Base-by-base conservation (phyloP, 2,888 invertebrate genomes). In the Nomada fucata region DNA sequence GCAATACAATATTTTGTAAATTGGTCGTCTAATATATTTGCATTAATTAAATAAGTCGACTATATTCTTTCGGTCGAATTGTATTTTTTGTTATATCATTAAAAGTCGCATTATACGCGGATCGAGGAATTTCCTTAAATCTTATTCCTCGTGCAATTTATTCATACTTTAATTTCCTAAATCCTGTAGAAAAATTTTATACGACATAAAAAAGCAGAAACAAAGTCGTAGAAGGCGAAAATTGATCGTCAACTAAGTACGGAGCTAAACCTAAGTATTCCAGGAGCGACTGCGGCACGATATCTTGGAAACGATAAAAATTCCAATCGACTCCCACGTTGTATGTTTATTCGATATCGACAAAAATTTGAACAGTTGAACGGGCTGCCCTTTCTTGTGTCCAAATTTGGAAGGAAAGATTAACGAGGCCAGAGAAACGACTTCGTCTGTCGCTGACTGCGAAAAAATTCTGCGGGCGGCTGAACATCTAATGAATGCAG, bases 401-500 rank as follows among this genome's bases (percentile, higher is more conserved):
- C 71, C 67, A 20, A 15, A 20, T 80, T 80, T 42, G 59, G 64
- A 50, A 65, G 53, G 64, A 36, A 65, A 80, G 72, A 76, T 76
- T 52, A 70, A 80, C 69, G 80, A 76, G 67, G 72, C 76, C 82
- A 72, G 42, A 52, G 68, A 79, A 73, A 72, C 64, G 57, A 29
- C 52, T 53, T 57, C 53, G 70, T 52, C 59, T 18, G 67, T 15
- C 26, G 44, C 26, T 23, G 61, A 44, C 53, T 20, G 82, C 70
- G 73, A 68, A 79, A 74, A 79, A 68, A 76, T 84, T 74, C 77
- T 77, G 81, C 79, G 81, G 81, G 42, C 82, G 65, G 65, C 53
- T 76, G 68, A 57, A 67, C 73, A 79, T 64, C 72, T 88, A 87
- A 87, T 87, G 81, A 86, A 88, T 74, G 80, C 83, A 68, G 57